A percentile compares a stretch with the other conserved stretches of the same genome.
Evolutionary conservation across 2,888 invertebrate species (phyloP).

Genomic region (Chironomus riparius): DNA sequence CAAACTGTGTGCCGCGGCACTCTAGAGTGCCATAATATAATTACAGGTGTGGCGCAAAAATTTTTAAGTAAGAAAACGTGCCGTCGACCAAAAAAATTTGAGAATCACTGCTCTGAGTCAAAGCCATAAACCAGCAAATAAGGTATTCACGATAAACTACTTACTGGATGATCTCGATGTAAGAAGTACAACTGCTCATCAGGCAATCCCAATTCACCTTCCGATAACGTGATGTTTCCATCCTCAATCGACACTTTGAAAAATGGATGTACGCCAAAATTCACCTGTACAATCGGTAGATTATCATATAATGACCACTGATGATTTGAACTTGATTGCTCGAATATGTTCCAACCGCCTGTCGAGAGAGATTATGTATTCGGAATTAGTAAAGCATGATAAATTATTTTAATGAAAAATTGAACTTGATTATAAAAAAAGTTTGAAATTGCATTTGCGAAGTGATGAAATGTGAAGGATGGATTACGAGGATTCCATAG

Average conservation of each 20-base stretch:
- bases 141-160: too few species aligned
- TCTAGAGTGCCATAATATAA: too few species aligned
- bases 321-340: conserved; percentile 15
- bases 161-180: conserved; percentile 37
- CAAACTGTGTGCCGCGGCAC: too few species aligned
- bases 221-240: conserved; percentile 39
- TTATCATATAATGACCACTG: conserved; percentile 22
- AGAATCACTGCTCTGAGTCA: too few species aligned
- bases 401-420: neutral
- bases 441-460: too few species aligned
- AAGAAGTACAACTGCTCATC: conserved; percentile 39
- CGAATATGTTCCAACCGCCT: conserved; percentile 25
- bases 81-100: too few species aligned
- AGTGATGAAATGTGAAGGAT: neutral
- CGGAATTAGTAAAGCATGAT: neutral
- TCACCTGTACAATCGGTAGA: conserved; percentile 36
- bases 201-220: conserved; percentile 40
- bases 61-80: too few species aligned
- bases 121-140: too few species aligned
- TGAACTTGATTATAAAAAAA: too few species aligned
- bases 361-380: neutral
- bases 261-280: conserved; percentile 40
- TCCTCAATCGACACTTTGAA: conserved; percentile 39
- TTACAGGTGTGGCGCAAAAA: too few species aligned
- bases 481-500: too few species aligned